Evolutionary conservation across 2,888 invertebrate species (phyloP).

Genomic region (Acanthosepion pharaonis): DNA sequence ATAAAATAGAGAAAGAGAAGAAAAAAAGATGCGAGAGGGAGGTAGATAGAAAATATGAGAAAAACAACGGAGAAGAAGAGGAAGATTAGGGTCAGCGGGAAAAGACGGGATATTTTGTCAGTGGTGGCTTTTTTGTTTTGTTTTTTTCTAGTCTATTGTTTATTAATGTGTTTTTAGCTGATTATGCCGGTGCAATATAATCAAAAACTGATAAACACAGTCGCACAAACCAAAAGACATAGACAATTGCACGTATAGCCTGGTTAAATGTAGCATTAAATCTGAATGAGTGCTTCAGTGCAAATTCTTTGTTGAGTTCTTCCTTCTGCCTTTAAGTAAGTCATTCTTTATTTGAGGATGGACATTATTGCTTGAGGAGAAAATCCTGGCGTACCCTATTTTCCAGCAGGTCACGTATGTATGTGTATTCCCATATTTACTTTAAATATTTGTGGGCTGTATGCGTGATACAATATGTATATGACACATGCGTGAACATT

Average conservation of each 20-base stretch:
- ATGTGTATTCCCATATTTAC: too few species aligned
- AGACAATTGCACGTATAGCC: not conserved
- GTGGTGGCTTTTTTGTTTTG: not conserved
- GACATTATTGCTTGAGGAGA: too few species aligned
- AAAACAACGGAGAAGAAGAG: not conserved
- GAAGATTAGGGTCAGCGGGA: not conserved
- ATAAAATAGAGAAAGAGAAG: not conserved
- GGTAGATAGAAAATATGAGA: not conserved
- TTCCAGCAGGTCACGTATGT: too few species aligned
- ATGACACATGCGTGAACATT: too few species aligned
- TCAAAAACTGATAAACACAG: not conserved
- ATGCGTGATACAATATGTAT: too few species aligned
- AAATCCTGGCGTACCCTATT: too few species aligned
- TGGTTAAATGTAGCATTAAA: conserved; percentile 8
- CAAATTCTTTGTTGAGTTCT: not conserved
- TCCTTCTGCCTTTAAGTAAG: too few species aligned
- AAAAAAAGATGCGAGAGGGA: not conserved
- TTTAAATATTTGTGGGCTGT: too few species aligned
- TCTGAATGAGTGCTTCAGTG: not conserved
- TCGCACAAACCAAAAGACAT: not conserved
- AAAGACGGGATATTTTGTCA: not conserved
- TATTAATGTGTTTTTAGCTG: not conserved
- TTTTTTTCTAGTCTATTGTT: not conserved
- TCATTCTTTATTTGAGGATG: too few species aligned
- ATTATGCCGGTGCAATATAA: not conserved